Evolutionary conservation across 2,113 vertebrate species (phyloP), one percentile per base, ranked within the genome.

Genomic region (Pedionomus torquatus): DNA sequence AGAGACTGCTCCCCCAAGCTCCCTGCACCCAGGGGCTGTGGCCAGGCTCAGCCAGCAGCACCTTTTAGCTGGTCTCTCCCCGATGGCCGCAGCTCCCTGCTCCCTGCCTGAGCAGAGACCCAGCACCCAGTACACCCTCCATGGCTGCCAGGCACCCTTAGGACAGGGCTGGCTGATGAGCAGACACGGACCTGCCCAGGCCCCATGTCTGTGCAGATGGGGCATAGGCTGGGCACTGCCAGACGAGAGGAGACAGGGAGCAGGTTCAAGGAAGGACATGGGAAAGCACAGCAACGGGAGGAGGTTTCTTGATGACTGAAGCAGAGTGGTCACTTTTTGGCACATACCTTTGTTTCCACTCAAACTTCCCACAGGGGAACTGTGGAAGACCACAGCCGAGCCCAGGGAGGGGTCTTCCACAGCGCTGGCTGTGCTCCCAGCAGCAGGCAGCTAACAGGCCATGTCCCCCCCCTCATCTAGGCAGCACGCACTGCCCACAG

Each of bases 391-490:
- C 26, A 39, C 39, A 71, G 69, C 16, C 0, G 3, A 77, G n/a
- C 5, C 4, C 4, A 2, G 26, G 46, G 23, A 30, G 39, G n/a
- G 7, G 7, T 5, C 60, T 23, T 13, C 8, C 70, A 63, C 30
- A 58, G 69, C 0, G 0, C 35, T 33, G 0, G 1, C 65, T n/a
- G 46, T 11, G 60, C 18, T 21, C 58, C 26, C 0, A 0, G 68
- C 43, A 61, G 37, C 8, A 75, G 16, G 58, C 30, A 81, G 39
- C 31, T 49, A 48, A 49, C 1, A 7, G 41, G n/a, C 37, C 23
- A 17, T 1, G 26, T 43, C 14, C 28, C 31, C 20, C 33, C 52
- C 68, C 23, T n/a, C n/a, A 35, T 57, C 69, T 33, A 25, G 57
- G 75, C 77, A 89, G 48, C 43, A 41, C 65, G 46, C 16, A 21